Evolutionary conservation across 2,113 vertebrate genomes (phyloP).

Genomic region (Triplophysa tibetana): DNA sequence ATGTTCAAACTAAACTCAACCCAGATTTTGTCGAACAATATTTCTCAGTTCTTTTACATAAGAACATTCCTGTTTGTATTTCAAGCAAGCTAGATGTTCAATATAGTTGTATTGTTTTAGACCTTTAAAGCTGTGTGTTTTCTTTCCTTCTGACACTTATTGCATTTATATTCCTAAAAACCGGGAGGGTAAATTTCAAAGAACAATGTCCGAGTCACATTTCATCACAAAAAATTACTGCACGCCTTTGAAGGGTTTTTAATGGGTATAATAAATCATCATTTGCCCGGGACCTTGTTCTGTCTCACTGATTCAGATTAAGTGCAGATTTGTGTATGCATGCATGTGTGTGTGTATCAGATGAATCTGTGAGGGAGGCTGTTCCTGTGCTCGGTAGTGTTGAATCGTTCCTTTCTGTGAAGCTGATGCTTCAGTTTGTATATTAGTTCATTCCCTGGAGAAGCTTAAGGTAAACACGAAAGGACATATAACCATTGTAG

Average conservation of each 20-base stretch:
- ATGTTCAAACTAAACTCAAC: background rate
- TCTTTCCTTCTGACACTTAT: no score
- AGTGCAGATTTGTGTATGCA: background rate
- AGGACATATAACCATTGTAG: conserved; percentile 6
- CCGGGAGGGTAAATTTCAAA: no score
- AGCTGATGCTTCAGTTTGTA: conserved; percentile 43
- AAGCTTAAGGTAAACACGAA: conserved; percentile 33
- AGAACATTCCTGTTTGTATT: background rate
- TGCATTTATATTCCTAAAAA: no score
- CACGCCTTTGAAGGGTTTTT: no score
- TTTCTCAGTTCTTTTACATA: background rate
- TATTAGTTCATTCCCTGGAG: conserved; percentile 10
- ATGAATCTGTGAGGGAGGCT: conserved; percentile 40
- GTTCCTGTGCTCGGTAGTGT: conserved; percentile 14
- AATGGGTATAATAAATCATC: no score
- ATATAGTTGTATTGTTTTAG: no score
- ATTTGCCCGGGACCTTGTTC: background rate
- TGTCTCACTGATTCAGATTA: conserved; percentile 1
- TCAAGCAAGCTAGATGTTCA: background rate
- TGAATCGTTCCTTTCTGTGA: conserved; percentile 8
- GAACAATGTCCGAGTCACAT: no score
- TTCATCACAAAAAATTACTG: no score
- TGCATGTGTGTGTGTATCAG: conserved; percentile 4
- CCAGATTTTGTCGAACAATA: background rate
- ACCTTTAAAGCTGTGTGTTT: no score